Evolutionary conservation across 2,113 vertebrate species (phyloP), one percentile per base, ranked within the genome.

Genomic region (Pseudolaguvia tuberculata): DNA sequence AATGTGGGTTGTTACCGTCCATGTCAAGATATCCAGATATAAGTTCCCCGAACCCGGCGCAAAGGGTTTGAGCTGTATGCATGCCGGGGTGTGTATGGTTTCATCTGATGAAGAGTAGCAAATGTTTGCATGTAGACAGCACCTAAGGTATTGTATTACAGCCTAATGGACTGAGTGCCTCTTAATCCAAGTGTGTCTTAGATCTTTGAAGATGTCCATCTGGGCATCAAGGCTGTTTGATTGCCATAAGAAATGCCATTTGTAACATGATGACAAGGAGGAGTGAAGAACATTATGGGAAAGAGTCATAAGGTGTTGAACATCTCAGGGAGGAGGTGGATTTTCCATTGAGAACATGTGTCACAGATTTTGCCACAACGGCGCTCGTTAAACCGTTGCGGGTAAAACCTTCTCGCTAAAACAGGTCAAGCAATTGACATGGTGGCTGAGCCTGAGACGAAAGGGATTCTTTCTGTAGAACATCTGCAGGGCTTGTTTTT

Each of bases 381-480:
- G 67, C 2, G 68, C 79, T 83, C 48, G 70, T 83, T 81, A 85
- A 61, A 78, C 23, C 74, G 23, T 78, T 61, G 80, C 62, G 45
- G 73, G 52, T 51, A 48, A 56, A 79, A 77, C 80, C 79, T 75
- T 84, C 78, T 65, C 69, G 75, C 79, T 57, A 47, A 84, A 81
- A 79, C 80, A 81, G 76, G 71, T 85, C 80, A 83, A 78, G 78
- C 76, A 39, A 58, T 73, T 76, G 85, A 76, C 82, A 81, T 80
- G 81, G 83, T 83, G 85, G 84, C 83, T 79, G 75, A 82, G 79
- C 71, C 59, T 61, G 73, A 76, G 82, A 80, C 68, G 72, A 66
- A 80, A 72, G 80, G 75, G 69, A 78, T 80, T 73, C 51, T 81
- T 73, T 84, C 70, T 74, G 72, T 74, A 71, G 75, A 59, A 78